Evolutionary conservation across 2,888 invertebrate genomes (phyloP).

Genomic region (Ommatoiulus sabulosus): DNA sequence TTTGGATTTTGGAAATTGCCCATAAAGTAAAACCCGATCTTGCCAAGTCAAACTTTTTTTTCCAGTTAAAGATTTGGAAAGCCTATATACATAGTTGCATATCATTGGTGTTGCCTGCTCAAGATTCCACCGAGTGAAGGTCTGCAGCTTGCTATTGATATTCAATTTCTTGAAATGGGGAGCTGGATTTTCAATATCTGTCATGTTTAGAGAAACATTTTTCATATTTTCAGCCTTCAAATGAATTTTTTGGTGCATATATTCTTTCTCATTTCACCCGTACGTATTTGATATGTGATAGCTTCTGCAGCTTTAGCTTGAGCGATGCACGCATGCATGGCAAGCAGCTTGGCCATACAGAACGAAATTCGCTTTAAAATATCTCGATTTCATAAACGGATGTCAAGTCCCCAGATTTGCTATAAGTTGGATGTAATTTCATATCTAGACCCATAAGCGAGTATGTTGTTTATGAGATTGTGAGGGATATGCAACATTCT

Average conservation of each 20-base stretch:
- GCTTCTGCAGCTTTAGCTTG: constrained; percentile 5
- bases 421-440: constrained; percentile 9
- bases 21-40: background rate
- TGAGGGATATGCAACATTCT: background rate
- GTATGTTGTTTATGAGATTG: constrained; percentile 14
- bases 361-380: background rate
- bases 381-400: constrained; percentile 13
- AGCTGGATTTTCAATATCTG: constrained; percentile 40
- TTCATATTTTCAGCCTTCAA: constrained; percentile 30
- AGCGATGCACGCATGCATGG: background rate
- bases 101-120: background rate
- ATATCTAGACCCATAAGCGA: background rate
- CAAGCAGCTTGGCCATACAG: constrained; percentile 22
- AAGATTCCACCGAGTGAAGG: background rate
- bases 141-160: constrained; percentile 22
- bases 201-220: constrained; percentile 48
- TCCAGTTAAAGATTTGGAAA: background rate
- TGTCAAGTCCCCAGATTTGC: constrained; percentile 3
- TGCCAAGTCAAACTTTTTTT: constrained; percentile 5
- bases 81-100: constrained; percentile 21
- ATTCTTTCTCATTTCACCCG: constrained; percentile 41
- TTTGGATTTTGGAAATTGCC: background rate
- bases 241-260: constrained; percentile 40
- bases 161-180: constrained; percentile 39
- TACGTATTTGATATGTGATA: constrained; percentile 44